Evolutionary conservation across 2,113 vertebrate genomes (phyloP).

Genomic region (Dasypus novemcinctus): DNA sequence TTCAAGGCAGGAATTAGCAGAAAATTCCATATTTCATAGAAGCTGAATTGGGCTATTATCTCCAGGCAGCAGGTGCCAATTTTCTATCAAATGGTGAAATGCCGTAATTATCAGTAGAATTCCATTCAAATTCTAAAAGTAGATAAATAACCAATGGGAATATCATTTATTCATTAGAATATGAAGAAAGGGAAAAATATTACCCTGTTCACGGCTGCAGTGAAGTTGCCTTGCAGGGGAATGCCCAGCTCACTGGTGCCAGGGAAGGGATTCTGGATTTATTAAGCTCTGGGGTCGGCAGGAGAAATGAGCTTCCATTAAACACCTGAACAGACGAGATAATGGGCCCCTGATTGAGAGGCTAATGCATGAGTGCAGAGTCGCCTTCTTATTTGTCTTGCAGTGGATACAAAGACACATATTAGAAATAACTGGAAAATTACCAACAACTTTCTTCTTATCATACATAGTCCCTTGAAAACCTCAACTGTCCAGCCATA

Average conservation of each 20-base stretch:
- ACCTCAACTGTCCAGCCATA: neutral
- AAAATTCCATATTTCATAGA: constrained; percentile 79
- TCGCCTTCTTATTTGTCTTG: constrained; percentile 35
- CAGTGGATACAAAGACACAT: neutral
- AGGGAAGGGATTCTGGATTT: neutral
- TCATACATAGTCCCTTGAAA: too few relatives aligned
- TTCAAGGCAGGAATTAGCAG: constrained; percentile 82
- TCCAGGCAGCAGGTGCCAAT: constrained; percentile 77
- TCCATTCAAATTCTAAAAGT: constrained; percentile 80
- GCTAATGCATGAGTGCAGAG: neutral
- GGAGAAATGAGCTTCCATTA: constrained; percentile 44
- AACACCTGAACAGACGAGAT: constrained; percentile 59
- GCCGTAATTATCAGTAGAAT: constrained; percentile 82
- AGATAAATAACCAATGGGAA: constrained; percentile 83
- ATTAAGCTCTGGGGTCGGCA: constrained; percentile 21
- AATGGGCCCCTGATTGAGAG: constrained; percentile 48
- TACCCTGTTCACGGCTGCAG: neutral
- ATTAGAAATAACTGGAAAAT: constrained; percentile 35
- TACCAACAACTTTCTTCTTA: neutral
- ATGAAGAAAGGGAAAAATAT: constrained; percentile 42
- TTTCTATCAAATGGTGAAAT: constrained; percentile 78
- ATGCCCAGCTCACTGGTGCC: neutral
- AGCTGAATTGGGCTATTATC: constrained; percentile 81
- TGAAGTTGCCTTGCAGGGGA: constrained; percentile 35
- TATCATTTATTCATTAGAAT: constrained; percentile 79